Base-by-base conservation (phyloP, 2,113 vertebrate species). In the Maccullochella peelii region DNA sequence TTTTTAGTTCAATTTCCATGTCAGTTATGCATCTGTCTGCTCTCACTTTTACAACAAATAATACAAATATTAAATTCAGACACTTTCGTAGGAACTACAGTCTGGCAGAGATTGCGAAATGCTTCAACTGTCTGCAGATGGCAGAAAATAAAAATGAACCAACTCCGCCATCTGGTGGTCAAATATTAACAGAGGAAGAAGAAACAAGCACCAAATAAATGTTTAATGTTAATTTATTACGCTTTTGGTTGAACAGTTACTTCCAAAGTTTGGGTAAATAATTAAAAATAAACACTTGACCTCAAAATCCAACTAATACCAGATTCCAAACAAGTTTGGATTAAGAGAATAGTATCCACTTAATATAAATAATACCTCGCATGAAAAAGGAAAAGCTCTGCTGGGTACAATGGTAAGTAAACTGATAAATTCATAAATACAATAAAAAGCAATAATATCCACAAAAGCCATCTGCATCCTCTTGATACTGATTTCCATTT, bases 151-250 rank as follows among this genome's bases (percentile, higher is more conserved):
- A 57, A 74, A 38, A 20, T 74, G 1, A 72, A 25, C 1, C 50
- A 83, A 82, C 2, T 1, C 0, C 16, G 8, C 81, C 92, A 86
- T 75, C 90, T 89, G 61, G 86, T 77, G 93, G 73, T 40, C 50
- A 38, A 36, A 83, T 10, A 54, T n/a, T 4, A 23, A 25, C 0
- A 50, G 3, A 57, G 8, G 25, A 69, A 70, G 49, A 44, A 21
- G 0, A 65, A 54, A 18, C 8, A 27, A 62, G n/a, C 33, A 23
- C 18, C 23, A 2, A 49, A 75, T 68, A 23, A 2, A 62, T 40
- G 21, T 87, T 89, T 82, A 82, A 69, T 90, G 42, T 59, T 59
- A 42, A 70, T 38, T 54, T 9, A 61, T 75, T 6, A 59, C 30
- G 71, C 30, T 55, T 58, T 20, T 23, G 16, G 15, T 80, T 59